Conservation (phyloP, 1,140 invertebrate genomes). For the Zaprionus capensis region DNA sequence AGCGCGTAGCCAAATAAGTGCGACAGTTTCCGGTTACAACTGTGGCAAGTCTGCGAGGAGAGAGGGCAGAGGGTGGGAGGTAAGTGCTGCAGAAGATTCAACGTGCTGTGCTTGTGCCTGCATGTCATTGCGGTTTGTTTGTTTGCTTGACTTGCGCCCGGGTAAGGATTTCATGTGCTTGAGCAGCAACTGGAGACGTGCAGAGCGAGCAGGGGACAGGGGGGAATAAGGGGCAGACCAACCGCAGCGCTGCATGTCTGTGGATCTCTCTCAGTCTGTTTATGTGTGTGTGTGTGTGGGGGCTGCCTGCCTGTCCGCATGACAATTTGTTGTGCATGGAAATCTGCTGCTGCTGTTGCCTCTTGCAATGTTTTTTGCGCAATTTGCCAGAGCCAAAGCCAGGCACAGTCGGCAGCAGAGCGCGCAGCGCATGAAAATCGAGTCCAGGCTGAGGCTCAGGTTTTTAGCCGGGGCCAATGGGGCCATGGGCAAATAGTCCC, state of each 20-base stretch:
- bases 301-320: slow-evolving; percentile 76
- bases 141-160: slow-evolving; percentile 80
- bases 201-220: background rate
- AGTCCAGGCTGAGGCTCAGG: slow-evolving; percentile 37
- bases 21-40: slow-evolving; percentile 82
- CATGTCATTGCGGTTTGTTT: slow-evolving; percentile 82
- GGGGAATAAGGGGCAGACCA: slow-evolving; percentile 49
- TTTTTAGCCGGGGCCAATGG: slow-evolving; percentile 29
- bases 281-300: slow-evolving; percentile 44
- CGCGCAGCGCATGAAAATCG: slow-evolving; percentile 34
- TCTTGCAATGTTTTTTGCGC: slow-evolving; percentile 76
- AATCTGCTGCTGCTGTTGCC: slow-evolving; percentile 62
- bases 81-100: slow-evolving; percentile 61
- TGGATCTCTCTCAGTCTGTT: background rate
- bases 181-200: slow-evolving; percentile 54
- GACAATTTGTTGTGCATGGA: slow-evolving; percentile 80
- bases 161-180: slow-evolving; percentile 82
- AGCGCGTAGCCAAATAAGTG: slow-evolving; percentile 82
- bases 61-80: background rate
- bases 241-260: slow-evolving; percentile 64
- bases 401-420: slow-evolving; percentile 46
- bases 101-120: slow-evolving; percentile 56
- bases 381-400: slow-evolving; percentile 77
- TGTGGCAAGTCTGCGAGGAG: slow-evolving; percentile 65
- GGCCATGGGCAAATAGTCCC: slow-evolving; percentile 43